A percentile compares a stretch with the other conserved stretches of the same genome.
Conservation (phyloP, 1,140 invertebrate species). For the Bombus superbus region DNA sequence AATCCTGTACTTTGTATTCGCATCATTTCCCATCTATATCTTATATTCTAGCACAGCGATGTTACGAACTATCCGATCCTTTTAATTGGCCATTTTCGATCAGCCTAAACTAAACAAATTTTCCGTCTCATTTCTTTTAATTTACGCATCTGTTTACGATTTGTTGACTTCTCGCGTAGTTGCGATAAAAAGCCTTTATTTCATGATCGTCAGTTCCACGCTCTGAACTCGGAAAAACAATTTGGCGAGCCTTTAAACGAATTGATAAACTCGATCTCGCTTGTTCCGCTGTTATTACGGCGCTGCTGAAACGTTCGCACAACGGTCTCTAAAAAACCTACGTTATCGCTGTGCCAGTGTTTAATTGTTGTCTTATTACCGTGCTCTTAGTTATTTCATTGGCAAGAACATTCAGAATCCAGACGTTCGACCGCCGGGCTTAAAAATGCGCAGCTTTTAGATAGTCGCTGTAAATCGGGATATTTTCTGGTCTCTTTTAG, state of each 20-base stretch:
- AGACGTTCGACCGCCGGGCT: background rate
- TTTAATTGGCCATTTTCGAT: background rate
- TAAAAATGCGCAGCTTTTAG: background rate
- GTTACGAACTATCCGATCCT: too few species aligned
- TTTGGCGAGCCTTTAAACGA: background rate
- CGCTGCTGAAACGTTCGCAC: background rate
- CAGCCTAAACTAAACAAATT: background rate
- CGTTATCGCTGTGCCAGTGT: background rate
- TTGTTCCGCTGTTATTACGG: background rate
- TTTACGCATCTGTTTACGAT: background rate
- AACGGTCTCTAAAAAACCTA: background rate
- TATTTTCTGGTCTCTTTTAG: background rate
- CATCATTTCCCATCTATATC: too few species aligned
- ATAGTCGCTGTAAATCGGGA: background rate
- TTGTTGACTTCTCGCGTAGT: background rate
- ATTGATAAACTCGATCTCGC: background rate
- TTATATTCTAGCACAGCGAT: too few species aligned
- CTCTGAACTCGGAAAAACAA: background rate
- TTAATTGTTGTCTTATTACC: slow-evolving; percentile 11
- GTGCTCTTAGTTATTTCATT: background rate
- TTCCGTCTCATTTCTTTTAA: background rate
- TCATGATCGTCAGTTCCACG: background rate
- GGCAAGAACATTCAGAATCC: background rate
- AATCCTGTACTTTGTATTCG: too few species aligned
- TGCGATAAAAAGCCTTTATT: background rate